A percentile compares a stretch with the other conserved stretches of the same genome.
Evolutionary conservation across 2,888 invertebrate genomes (phyloP).

Genomic region (Agrypnus murinus): DNA sequence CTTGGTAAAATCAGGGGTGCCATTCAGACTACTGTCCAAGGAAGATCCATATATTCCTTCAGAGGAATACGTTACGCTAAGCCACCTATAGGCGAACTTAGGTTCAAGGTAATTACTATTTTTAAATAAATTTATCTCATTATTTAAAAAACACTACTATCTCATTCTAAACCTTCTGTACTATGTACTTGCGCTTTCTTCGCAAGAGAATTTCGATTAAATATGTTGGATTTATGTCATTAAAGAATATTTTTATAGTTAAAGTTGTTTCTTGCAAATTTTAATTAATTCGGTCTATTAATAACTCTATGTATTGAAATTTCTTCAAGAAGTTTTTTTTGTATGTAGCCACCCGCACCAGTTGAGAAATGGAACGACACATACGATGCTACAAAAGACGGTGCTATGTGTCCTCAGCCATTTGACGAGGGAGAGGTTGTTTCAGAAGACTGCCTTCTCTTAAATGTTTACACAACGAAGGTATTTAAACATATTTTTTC

Average conservation of each 20-base stretch:
- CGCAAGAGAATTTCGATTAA: too few species aligned
- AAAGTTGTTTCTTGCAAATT: too few species aligned
- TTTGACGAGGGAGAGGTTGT: too few species aligned
- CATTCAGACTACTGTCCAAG: slow-evolving; percentile 54
- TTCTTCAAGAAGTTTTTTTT: background rate
- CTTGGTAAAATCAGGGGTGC: slow-evolving; percentile 58
- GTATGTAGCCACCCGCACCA: slow-evolving; percentile 52
- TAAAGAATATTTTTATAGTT: too few species aligned
- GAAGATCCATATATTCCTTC: slow-evolving; percentile 59
- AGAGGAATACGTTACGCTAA: slow-evolving; percentile 60
- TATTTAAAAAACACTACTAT: too few species aligned
- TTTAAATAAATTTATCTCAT: too few species aligned
- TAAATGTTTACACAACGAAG: slow-evolving; percentile 77
- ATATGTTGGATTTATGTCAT: too few species aligned
- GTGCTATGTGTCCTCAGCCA: slow-evolving; percentile 66
- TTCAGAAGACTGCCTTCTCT: slow-evolving; percentile 78
- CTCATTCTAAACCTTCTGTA: too few species aligned
- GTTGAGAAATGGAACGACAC: slow-evolving; percentile 47
- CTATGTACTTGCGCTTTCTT: too few species aligned
- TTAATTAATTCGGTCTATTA: too few species aligned
- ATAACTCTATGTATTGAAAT: too few species aligned
- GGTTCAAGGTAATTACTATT: slow-evolving; percentile 66
- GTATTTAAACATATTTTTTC: too few species aligned
- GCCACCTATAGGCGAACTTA: slow-evolving; percentile 64
- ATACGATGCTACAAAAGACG: slow-evolving; percentile 59